Percentiles rank a stretch among this genome's conserved stretches.
These are phyloP conservation scores for Eurytoma adleriae DNA, from an alignment of 2,888 invertebrate genomes.

Conservation along the genomic window DNA sequence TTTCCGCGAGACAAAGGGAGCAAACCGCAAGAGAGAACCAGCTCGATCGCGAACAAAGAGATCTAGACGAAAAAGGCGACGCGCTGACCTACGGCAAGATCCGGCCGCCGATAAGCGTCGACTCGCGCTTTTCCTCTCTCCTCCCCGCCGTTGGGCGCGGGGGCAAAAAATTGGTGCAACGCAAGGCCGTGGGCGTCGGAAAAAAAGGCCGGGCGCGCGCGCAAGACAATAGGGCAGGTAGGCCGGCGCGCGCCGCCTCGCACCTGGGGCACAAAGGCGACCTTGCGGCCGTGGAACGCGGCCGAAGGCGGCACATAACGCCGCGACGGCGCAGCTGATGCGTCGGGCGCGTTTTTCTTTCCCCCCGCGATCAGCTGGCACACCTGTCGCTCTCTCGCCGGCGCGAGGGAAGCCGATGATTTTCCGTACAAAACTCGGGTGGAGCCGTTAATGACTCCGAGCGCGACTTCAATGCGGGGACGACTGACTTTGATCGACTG, in stretches of 20 bases:
- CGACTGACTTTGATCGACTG: too few species aligned
- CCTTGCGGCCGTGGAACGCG: conserved; percentile 35
- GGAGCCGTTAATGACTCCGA: not conserved
- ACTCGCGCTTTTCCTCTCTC: conserved; percentile 3
- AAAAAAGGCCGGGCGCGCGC: not conserved
- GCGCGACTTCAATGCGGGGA: not conserved
- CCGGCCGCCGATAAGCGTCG: conserved; percentile 16
- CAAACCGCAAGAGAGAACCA: not conserved
- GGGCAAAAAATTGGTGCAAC: too few species aligned
- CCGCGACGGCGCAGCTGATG: conserved; percentile 45
- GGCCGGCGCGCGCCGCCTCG: not conserved
- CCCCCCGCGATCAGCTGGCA: conserved; percentile 47
- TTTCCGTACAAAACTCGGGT: too few species aligned
- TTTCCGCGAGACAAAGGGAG: conserved; percentile 22
- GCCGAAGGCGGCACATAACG: not conserved
- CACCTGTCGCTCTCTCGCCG: conserved; percentile 49
- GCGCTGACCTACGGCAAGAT: conserved; percentile 33
- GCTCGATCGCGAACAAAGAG: not conserved
- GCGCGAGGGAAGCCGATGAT: not conserved
- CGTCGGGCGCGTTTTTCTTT: not conserved
- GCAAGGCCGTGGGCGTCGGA: too few species aligned
- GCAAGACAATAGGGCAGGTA: conserved; percentile 24
- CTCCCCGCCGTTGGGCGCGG: not conserved
- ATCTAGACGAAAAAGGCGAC: not conserved
- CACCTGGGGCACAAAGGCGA: conserved; percentile 50